A percentile compares a stretch with the other conserved stretches of the same genome.
Evolutionary conservation across 2,113 vertebrate genomes (phyloP).

Genomic region (Poicephalus gulielmi): DNA sequence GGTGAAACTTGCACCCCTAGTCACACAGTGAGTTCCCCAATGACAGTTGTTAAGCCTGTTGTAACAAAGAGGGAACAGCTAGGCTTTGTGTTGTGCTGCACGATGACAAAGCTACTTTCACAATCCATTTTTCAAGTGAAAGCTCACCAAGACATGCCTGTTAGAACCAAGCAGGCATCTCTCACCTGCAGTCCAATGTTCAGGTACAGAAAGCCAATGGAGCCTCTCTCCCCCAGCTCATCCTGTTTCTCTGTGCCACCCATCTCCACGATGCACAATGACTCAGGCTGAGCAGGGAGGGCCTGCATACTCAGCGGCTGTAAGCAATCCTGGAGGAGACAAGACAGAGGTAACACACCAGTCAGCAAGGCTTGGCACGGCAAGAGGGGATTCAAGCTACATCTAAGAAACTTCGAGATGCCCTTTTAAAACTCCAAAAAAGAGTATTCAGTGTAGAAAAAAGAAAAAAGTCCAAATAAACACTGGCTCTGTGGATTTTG

Average conservation of each 20-base stretch:
- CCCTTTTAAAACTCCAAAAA: not conserved
- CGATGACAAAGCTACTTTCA: not conserved
- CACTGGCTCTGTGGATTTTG: not conserved
- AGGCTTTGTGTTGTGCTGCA: not conserved
- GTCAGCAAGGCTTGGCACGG: not conserved
- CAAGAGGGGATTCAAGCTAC: not conserved
- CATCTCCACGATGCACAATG: slow-evolving; percentile 98
- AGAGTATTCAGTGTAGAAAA: not conserved
- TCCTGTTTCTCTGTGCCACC: slow-evolving; percentile 97
- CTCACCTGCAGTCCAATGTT: slow-evolving; percentile 97
- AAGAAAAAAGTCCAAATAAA: not conserved
- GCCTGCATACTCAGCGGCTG: slow-evolving; percentile 98
- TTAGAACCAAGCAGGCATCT: not conserved
- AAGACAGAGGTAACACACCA: not conserved
- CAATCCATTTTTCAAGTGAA: not conserved
- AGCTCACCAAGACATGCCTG: not conserved
- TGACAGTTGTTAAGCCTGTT: not conserved
- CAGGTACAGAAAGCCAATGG: slow-evolving; percentile 95
- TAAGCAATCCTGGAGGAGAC: slow-evolving; percentile 84
- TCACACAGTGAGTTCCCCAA: not conserved
- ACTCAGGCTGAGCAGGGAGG: slow-evolving; percentile 94
- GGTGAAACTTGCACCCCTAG: not conserved
- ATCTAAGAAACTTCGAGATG: not conserved
- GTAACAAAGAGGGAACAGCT: not conserved
- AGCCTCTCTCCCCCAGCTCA: slow-evolving; percentile 92